Conservation (phyloP, 2,888 invertebrate species). For the Ophion obscuratus region DNA sequence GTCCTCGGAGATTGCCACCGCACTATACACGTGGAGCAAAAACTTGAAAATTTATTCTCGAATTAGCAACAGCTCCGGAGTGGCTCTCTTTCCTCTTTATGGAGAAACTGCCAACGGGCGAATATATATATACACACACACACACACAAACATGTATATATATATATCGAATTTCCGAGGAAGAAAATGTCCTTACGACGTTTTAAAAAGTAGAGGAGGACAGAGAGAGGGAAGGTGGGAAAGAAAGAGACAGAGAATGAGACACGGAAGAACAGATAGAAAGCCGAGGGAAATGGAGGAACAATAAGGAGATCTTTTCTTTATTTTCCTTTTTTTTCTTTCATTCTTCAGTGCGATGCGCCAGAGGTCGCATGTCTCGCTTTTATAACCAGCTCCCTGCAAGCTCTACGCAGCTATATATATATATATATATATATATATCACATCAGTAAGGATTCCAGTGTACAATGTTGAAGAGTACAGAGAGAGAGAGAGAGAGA, state of each 20-base stretch:
- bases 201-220: background rate
- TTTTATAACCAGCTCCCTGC: slow-evolving; percentile 29
- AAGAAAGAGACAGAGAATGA: background rate
- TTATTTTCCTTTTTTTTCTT: background rate
- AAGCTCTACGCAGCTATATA: background rate
- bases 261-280: background rate
- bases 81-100: background rate
- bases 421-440: no score
- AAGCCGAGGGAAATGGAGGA: slow-evolving; percentile 22
- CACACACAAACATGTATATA: no score
- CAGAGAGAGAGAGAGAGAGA: background rate
- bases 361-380: slow-evolving; percentile 32
- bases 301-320: slow-evolving; percentile 16
- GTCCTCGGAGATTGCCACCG: no score
- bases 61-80: slow-evolving; percentile 6
- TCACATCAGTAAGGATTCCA: slow-evolving; percentile 21
- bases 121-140: no score
- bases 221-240: background rate
- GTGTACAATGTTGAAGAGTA: background rate
- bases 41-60: slow-evolving; percentile 25
- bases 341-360: slow-evolving; percentile 11
- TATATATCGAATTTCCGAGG: background rate
- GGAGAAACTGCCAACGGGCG: background rate
- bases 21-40: background rate
- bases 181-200: slow-evolving; percentile 10